Conservation (phyloP, 1,140 invertebrate genomes). For the Eumeta japonica region DNA sequence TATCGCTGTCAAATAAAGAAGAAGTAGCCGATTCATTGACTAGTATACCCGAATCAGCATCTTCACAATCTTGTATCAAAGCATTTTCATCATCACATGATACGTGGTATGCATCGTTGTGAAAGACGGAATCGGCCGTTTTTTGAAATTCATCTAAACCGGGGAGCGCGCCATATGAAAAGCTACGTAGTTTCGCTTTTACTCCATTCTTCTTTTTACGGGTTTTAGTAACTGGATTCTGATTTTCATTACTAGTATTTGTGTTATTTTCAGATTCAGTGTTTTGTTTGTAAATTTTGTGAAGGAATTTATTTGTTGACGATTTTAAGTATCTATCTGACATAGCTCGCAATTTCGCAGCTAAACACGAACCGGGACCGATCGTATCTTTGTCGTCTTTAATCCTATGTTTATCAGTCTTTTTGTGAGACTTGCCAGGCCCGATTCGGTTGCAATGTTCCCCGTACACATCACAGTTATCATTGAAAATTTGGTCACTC, state of each 20-base stretch:
- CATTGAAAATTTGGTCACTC: slow-evolving; percentile 56
- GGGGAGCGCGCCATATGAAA: slow-evolving; percentile 73
- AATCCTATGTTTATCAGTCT: slow-evolving; percentile 52
- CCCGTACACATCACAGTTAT: slow-evolving; percentile 41
- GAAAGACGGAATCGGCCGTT: slow-evolving; percentile 61
- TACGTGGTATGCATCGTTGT: slow-evolving; percentile 53
- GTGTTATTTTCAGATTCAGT: slow-evolving; percentile 31
- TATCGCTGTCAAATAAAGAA: slow-evolving; percentile 65
- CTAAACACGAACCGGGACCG: slow-evolving; percentile 62
- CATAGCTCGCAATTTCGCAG: slow-evolving; percentile 69
- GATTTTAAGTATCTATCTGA: slow-evolving; percentile 70
- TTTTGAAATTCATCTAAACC: slow-evolving; percentile 71
- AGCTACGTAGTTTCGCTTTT: slow-evolving; percentile 67
- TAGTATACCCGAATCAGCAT: slow-evolving; percentile 74
- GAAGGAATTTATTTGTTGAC: slow-evolving; percentile 67
- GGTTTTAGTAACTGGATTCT: slow-evolving; percentile 35
- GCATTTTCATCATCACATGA: slow-evolving; percentile 63
- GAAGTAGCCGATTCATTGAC: slow-evolving; percentile 71
- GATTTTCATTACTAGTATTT: slow-evolving; percentile 24
- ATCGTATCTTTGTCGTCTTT: slow-evolving; percentile 53
- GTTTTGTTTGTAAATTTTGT: slow-evolving; percentile 64
- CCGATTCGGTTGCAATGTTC: slow-evolving; percentile 17
- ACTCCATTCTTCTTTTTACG: slow-evolving; percentile 51
- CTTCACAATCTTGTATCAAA: slow-evolving; percentile 61
- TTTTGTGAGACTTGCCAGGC: slow-evolving; percentile 34